Base-by-base conservation (phyloP, 2,113 vertebrate genomes). In the Oncorhynchus nerka region DNA sequence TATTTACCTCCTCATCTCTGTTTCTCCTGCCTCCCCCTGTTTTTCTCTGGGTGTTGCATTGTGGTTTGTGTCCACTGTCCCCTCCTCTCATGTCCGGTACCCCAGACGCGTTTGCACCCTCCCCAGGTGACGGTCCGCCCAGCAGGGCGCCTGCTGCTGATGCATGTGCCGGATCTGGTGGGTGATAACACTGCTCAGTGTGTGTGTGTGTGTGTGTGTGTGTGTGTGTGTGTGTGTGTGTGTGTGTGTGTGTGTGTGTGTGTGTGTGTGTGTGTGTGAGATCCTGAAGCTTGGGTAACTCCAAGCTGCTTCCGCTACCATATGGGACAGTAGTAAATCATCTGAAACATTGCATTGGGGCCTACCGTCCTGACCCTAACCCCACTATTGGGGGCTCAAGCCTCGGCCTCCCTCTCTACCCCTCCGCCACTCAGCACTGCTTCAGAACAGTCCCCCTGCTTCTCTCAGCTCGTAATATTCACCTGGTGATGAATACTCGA, bases 111-210 rank as follows among this genome's bases (percentile, higher is more conserved):
- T 99, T 99, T 96, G 98, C 97, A 91, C 95, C 96, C 92, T 99
- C 97, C 94, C 97, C 98, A 86, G 96, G 95, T 91, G 97, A 99
- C 86, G 95, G 96, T 93, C 94, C 96, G 88, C 93, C 95, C 89
- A 84, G 96, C 85, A 94, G 95, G 77, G 91, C 94, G 83, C 95
- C 95, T 57, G 98, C 96, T 93, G 93, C 96, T 83, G 97, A 99
- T 96, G 96, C 95, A 88, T 99, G 97, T 92, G 95, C 93, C 94
- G 97, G 97, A 97, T 96, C 97, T 96, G 98, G 98, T 99, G 96
- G 97, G 97, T 99, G 89, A 86, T 79, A 71, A 74, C 71, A 70
- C 76, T 51, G 70, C 34, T 70, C n/a, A 20, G 61, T 5, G 49
- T n/a, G 49, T 72, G 51, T 57, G 49, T 57, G 49, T 30, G 51